Percentiles rank a stretch among this genome's conserved stretches.
Evolutionary conservation across 1,140 invertebrate species (phyloP).

Genomic region (Drosophila paulistorum): DNA sequence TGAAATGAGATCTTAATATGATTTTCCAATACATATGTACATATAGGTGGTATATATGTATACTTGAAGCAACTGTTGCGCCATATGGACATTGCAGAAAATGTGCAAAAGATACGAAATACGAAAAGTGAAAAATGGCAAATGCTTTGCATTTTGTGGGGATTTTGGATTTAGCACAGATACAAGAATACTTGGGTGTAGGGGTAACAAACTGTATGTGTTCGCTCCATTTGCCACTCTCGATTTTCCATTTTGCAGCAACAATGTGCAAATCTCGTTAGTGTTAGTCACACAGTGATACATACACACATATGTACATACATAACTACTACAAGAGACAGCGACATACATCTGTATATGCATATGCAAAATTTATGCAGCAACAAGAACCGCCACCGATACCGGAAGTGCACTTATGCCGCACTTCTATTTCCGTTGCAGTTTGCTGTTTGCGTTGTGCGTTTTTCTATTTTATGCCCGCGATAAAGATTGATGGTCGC

Average conservation of each 20-base stretch:
- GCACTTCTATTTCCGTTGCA: conserved; percentile 76
- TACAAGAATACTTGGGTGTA: not conserved
- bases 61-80: conserved; percentile 48
- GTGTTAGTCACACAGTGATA: conserved; percentile 17
- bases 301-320: conserved; percentile 28
- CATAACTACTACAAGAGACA: not conserved
- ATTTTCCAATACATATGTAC: not conserved
- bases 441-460: conserved; percentile 37
- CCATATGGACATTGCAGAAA: conserved; percentile 47
- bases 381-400: conserved; percentile 19
- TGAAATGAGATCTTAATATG: not conserved
- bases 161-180: conserved; percentile 24
- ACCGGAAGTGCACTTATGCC: conserved; percentile 77
- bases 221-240: conserved; percentile 29
- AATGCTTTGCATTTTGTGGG: conserved; percentile 45
- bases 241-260: conserved; percentile 18
- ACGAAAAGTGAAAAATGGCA: conserved; percentile 61
- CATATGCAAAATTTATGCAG: conserved; percentile 37
- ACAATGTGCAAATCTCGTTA: conserved; percentile 72
- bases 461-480: conserved; percentile 13
- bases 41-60: not conserved
- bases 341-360: conserved; percentile 10
- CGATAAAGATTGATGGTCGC: conserved; percentile 70
- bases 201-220: not conserved
- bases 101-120: conserved; percentile 49